Evolutionary conservation across 2,797 vertebrate species (phyloP), one percentile per base, ranked within the genome.

Genomic region (Anguilla pacifica): DNA sequence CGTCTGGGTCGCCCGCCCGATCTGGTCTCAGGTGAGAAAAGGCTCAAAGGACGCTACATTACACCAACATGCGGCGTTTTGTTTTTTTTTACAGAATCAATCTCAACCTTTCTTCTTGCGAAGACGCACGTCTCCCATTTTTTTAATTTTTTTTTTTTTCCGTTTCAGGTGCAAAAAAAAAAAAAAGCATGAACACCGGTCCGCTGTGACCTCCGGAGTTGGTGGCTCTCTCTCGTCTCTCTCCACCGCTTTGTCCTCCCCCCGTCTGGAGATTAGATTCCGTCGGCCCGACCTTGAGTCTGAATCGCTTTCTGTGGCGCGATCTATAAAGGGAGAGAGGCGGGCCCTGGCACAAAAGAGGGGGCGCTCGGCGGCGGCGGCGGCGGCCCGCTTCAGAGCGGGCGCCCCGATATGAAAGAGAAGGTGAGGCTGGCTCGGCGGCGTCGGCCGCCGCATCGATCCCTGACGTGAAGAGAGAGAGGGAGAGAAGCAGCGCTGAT

Each of bases 231-330:
- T 39, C 22, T 55, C 0, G 82, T 84, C 3, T 83, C 28, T 57
- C 11, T 57, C 11, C 51, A 7, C 74, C 28, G 57, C 15, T 46
- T 55, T 57, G 51, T 35, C 35, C 43, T 84, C 25, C 19, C 22
- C 39, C 39, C 15, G 51, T 9, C 82, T 84, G 82, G 10, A 84
- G 82, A 55, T 57, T 84, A 84, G 77, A 81, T 81, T 81, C 82
- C 28, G 7, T 1, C 39, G 39, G 53, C 11, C 28, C n/a, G 82
- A 57, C 82, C 51, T 84, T 84, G 82, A 31, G 82, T 55, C 49
- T 55, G 49, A 84, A 7, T 31, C n/a, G 3, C 13, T 82, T 35
- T 55, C 11, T 31, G 49, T 6, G 82, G 22, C 28, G 6, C 82
- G n/a, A 57, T 81, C 77, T 81, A 81, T 81, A 81, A 51, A 49